Evolutionary conservation across 2,888 invertebrate genomes (phyloP).

Genomic region (Helicoverpa assulta): DNA sequence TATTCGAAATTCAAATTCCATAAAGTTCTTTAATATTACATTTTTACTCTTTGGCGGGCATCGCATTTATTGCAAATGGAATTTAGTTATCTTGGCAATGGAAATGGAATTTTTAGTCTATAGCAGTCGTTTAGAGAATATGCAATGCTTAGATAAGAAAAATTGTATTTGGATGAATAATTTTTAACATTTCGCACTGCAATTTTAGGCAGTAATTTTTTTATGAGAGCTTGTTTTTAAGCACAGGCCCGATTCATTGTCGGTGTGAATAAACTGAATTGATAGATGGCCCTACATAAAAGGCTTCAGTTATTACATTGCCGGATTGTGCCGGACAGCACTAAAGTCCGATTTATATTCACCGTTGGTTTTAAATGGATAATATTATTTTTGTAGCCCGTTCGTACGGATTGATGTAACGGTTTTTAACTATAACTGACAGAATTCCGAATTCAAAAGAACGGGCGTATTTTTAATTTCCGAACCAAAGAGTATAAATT

Average conservation of each 20-base stretch:
- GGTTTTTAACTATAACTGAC: conserved; percentile 15
- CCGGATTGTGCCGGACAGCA: conserved; percentile 7
- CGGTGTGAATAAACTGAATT: conserved; percentile 21
- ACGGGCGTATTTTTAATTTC: conserved; percentile 9
- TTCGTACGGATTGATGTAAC: conserved; percentile 14
- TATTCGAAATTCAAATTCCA: conserved; percentile 38
- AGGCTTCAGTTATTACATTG: conserved; percentile 15
- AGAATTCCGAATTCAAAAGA: not conserved
- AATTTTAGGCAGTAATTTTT: no score
- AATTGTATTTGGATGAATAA: not conserved
- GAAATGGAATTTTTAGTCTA: conserved; percentile 27
- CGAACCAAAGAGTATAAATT: not conserved
- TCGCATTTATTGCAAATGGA: conserved; percentile 35
- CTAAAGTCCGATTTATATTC: conserved; percentile 34
- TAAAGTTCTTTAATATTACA: conserved; percentile 12
- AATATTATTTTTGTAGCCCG: conserved; percentile 33
- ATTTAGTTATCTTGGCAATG: conserved; percentile 22
- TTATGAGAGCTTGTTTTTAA: not conserved
- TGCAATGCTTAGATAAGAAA: not conserved
- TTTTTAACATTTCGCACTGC: not conserved
- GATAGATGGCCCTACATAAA: conserved; percentile 39
- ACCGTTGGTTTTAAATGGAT: conserved; percentile 28
- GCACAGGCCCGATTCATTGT: conserved; percentile 1
- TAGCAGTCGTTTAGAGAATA: conserved; percentile 10
- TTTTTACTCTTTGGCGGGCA: not conserved